Evolutionary conservation across 2,113 vertebrate genomes (phyloP).

Genomic region (Triplophysa siluroides): DNA sequence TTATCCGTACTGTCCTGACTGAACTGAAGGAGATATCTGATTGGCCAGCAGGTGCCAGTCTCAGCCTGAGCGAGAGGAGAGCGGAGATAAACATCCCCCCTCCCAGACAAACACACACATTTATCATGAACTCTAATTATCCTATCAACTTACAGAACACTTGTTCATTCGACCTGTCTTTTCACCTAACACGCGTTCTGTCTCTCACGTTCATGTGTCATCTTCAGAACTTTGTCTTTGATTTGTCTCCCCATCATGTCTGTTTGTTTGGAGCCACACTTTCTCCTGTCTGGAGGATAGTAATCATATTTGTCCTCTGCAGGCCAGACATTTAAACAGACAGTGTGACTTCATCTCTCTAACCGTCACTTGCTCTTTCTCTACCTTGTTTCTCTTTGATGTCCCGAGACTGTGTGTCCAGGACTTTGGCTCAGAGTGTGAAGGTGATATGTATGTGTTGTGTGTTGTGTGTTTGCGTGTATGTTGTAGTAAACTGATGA

Average conservation of each 20-base stretch:
- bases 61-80: conserved; percentile 5
- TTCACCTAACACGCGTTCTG: background rate
- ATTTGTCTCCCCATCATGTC: conserved; percentile 34
- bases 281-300: conserved; percentile 66
- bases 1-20: background rate
- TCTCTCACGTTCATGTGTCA: background rate
- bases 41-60: conserved; percentile 72
- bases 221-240: conserved; percentile 2
- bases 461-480: too few relatives aligned
- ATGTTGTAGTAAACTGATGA: too few relatives aligned
- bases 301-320: conserved; percentile 73
- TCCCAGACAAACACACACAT: background rate
- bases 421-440: too few relatives aligned
- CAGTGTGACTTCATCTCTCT: conserved; percentile 9
- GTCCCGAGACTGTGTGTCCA: too few relatives aligned
- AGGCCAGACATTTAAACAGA: conserved; percentile 63
- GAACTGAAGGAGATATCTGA: background rate
- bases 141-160: conserved; percentile 28
- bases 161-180: conserved; percentile 5
- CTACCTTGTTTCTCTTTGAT: conserved; percentile 53
- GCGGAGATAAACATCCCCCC: background rate
- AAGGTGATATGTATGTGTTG: too few relatives aligned
- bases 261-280: conserved; percentile 74
- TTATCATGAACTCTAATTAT: conserved; percentile 24
- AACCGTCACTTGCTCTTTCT: background rate